Percentiles rank a stretch among this genome's conserved stretches.
These are phyloP conservation scores for Dryobates pubescens DNA, from an alignment of 2,797 vertebrate species.

Conservation along the genomic window DNA sequence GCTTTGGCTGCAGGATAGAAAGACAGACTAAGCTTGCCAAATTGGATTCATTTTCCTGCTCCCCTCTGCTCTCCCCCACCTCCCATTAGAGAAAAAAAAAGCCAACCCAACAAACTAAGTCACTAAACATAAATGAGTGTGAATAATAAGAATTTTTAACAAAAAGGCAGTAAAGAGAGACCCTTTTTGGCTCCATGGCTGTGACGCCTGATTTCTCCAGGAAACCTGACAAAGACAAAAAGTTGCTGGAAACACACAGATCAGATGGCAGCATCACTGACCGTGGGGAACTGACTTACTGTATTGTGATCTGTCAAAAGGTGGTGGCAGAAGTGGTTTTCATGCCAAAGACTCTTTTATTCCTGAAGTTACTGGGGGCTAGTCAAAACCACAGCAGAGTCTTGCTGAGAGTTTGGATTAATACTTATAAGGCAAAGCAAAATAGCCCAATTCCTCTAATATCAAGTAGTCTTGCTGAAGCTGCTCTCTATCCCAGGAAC, in stretches of 20 bases:
- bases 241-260: background rate
- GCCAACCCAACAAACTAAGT: background rate
- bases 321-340: background rate
- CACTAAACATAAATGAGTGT: background rate
- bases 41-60: background rate
- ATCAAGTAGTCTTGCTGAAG: background rate
- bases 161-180: background rate
- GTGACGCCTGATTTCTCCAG: background rate
- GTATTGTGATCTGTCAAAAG: background rate
- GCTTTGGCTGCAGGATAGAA: background rate
- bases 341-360: background rate
- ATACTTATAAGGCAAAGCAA: background rate
- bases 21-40: background rate
- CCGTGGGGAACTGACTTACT: background rate
- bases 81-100: background rate
- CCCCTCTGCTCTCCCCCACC: background rate
- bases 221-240: background rate
- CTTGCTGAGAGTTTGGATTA: slow-evolving; percentile 12
- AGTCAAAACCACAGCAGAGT: background rate
- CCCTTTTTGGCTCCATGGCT: background rate
- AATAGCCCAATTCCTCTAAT: background rate
- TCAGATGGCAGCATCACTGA: background rate
- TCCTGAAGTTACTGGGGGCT: background rate
- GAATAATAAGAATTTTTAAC: too few relatives aligned
- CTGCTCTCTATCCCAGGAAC: background rate